Base-by-base conservation (phyloP, 2,797 vertebrate species). In the Hafferia zeledoni region DNA sequence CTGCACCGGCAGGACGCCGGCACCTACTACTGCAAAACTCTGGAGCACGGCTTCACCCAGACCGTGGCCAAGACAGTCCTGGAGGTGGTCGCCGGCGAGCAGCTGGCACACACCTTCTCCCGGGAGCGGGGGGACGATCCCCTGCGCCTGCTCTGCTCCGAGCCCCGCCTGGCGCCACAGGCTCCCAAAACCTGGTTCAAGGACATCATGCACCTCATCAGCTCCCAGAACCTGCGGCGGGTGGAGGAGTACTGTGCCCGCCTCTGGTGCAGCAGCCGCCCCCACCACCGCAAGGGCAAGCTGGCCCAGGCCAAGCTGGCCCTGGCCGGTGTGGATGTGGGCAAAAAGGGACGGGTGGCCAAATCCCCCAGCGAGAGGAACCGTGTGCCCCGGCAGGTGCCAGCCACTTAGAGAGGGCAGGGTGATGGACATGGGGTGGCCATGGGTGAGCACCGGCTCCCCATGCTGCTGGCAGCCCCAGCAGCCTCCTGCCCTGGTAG, bases 191-290 rank as follows among this genome's bases (percentile, higher is more conserved):
- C 98, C 2, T 99, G 99, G 99, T 99, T 99, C 97, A 99, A 99
- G 94, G 99, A 99, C 83, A 97, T 99, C 94, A 98, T 99, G 98
- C 99, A 99, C 97, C 98, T 99, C 89, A 98, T 98, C 6, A 99
- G 99, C 71, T 98, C 99, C 0, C 97, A 98, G 8, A 99, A 98
- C 85, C 97, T 98, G 69, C 98, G 97, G 11, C 98, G 98, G 3
- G 98, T 99, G 94, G 98, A 99, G 89, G 99, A 99, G 96, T 99
- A 99, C 97, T 99, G 99, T 2, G 98, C 99, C 93, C 98, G 98
- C 3, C 97, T 99, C 95, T 99, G 99, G 99, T 99, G 99, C 55
- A 97, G 98, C 28, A 19, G 72, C 2, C 98, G 98, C 55, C 98
- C 98, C 72, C 96, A 98, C 50, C 97, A 95, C 76, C 97, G 97